phyloP scores from a whole-genome alignment of 2,113 vertebrate species.

The Burhinus oedicnemus region DNA sequence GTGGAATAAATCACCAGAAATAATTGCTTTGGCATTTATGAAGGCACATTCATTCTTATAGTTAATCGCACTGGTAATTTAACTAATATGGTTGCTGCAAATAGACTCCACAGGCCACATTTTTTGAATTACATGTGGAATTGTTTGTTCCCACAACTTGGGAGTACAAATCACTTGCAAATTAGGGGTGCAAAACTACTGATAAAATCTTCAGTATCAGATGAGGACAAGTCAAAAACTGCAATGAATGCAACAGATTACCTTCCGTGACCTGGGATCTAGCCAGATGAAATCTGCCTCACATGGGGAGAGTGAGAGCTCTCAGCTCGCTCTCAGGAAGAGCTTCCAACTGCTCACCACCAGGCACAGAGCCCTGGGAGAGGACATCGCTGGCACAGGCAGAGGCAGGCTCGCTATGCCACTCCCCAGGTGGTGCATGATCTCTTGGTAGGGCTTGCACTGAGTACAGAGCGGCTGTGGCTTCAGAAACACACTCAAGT shows the following conservation, averaged over 20 bases:
- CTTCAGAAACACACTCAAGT: neutral
- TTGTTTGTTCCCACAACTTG: conserved; percentile 5
- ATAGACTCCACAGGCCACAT: neutral
- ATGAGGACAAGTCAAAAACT: neutral
- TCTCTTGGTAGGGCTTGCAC: neutral
- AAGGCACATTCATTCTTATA: conserved; percentile 53
- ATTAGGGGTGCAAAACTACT: neutral
- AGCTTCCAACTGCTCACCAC: neutral
- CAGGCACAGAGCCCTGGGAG: neutral
- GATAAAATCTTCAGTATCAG: neutral
- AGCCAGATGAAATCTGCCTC: neutral
- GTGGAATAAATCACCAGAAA: conserved; percentile 47
- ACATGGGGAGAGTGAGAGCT: fast-evolving
- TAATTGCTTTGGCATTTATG: conserved; percentile 57
- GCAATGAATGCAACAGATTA: neutral
- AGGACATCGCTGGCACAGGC: neutral
- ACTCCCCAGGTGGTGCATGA: neutral
- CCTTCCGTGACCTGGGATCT: neutral
- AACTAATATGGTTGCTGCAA: conserved; percentile 52
- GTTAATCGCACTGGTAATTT: conserved; percentile 52
- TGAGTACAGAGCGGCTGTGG: neutral
- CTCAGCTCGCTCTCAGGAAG: neutral
- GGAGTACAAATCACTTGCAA: conserved; percentile 1
- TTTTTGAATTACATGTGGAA: neutral
- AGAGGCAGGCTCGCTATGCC: neutral